phyloP scores from a whole-genome alignment of 2,797 vertebrate species.

The Pipistrellus nathusii region DNA sequence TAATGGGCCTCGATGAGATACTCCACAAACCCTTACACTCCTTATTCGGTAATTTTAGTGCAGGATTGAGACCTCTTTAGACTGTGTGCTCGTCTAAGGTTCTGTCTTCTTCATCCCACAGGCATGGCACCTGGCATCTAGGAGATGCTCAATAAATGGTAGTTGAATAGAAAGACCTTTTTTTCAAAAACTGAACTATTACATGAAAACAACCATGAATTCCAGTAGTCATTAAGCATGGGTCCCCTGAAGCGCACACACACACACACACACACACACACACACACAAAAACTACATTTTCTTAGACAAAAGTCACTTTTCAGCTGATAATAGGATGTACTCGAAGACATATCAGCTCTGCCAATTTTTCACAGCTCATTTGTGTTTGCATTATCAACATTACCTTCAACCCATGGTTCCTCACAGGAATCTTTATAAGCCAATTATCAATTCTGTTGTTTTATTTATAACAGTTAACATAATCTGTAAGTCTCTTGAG shows the following conservation, averaged over 20 bases:
- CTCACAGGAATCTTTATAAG: not conserved
- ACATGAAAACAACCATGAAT: not conserved
- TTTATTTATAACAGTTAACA: slow-evolving; percentile 52
- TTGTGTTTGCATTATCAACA: not conserved
- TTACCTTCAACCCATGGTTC: not conserved
- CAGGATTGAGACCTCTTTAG: not conserved
- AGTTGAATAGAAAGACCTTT: not conserved
- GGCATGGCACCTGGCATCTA: not conserved
- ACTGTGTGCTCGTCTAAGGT: not conserved
- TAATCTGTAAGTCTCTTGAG: not conserved
- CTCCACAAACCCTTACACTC: not conserved
- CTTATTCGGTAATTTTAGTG: not conserved
- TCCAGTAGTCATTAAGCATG: rapidly evolving
- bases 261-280: not conserved
- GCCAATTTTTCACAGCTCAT: slow-evolving; percentile 3
- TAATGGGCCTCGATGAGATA: not conserved
- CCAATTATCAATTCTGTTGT: not conserved
- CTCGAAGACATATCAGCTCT: not conserved
- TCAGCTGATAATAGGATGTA: not conserved
- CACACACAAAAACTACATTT: not conserved
- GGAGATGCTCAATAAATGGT: not conserved
- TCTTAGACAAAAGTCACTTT: slow-evolving; percentile 16
- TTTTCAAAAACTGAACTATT: not conserved
- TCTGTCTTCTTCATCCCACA: not conserved
- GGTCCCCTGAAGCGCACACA: not conserved